Evolutionary conservation across 2,888 invertebrate species (phyloP).

Genomic region (Elaeidobius kamerunicus): DNA sequence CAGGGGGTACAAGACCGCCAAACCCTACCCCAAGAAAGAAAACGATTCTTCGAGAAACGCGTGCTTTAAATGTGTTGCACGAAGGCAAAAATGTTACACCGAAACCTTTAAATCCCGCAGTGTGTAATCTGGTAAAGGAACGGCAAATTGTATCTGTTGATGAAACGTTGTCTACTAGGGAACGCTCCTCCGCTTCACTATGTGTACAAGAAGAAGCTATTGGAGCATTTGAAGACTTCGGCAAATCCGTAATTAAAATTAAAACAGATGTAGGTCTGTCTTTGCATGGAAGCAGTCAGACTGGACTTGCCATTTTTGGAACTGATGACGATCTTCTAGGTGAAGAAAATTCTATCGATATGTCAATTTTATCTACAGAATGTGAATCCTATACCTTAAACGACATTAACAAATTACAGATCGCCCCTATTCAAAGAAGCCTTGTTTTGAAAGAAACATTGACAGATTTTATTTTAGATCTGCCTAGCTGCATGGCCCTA

Average conservation of each 20-base stretch:
- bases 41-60: conserved; percentile 23
- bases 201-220: no score
- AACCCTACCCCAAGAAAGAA: conserved; percentile 10
- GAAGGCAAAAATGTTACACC: conserved; percentile 51
- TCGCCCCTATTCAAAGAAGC: conserved; percentile 57
- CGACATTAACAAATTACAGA: conserved; percentile 14
- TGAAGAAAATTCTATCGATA: not conserved
- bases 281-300: no score
- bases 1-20: no score
- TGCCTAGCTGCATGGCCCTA: conserved; percentile 61
- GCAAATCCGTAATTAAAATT: no score
- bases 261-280: no score
- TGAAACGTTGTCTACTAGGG: no score
- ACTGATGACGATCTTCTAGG: conserved; percentile 6
- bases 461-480: conserved; percentile 61
- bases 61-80: conserved; percentile 26
- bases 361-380: no score
- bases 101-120: conserved; percentile 45
- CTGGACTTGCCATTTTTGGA: no score
- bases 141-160: conserved; percentile 39
- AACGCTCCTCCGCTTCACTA: no score
- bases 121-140: conserved; percentile 43
- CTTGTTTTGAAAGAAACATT: conserved; percentile 66
- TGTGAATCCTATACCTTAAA: no score
- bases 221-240: no score